A percentile compares a stretch with the other conserved stretches of the same genome.
Conservation (phyloP, 1,140 invertebrate genomes). For the Papilio polytes region DNA sequence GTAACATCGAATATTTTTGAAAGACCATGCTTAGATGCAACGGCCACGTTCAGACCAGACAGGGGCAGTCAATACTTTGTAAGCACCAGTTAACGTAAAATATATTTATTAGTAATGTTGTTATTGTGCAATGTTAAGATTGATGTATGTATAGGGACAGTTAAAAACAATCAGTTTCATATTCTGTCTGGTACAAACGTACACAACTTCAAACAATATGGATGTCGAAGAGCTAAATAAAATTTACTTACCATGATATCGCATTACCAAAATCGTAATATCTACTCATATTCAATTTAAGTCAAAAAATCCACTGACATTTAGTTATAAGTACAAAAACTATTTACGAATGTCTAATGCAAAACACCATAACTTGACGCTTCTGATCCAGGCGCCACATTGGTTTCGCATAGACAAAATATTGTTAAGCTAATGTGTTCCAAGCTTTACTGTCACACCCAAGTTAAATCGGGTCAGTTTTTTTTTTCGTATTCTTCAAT, state of each 20-base stretch:
- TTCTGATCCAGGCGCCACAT: constrained; percentile 74
- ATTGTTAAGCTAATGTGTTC: constrained; percentile 48
- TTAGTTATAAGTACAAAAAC: constrained; percentile 63
- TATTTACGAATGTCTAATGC: constrained; percentile 72
- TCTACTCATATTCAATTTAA: constrained; percentile 81
- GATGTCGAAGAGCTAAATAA: constrained; percentile 61
- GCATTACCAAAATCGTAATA: constrained; percentile 84
- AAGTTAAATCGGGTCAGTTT: not conserved
- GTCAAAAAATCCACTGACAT: constrained; percentile 68
- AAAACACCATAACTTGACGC: constrained; percentile 79
- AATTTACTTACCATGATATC: constrained; percentile 82
- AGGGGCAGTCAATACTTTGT: not conserved
- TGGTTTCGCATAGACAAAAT: constrained; percentile 77
- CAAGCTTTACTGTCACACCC: constrained; percentile 34
- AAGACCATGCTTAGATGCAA: constrained; percentile 24
- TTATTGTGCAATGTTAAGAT: constrained; percentile 24
- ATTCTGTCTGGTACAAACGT: constrained; percentile 65
- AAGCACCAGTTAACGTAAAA: constrained; percentile 20
- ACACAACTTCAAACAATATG: constrained; percentile 76
- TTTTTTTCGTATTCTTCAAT: not conserved
- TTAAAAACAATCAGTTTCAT: constrained; percentile 52
- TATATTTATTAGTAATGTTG: not conserved
- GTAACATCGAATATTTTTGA: constrained; percentile 8
- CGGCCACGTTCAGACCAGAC: constrained; percentile 35
- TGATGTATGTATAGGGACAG: constrained; percentile 25